phyloP scores from a whole-genome alignment of 2,113 vertebrate genomes.

The Dascyllus trimaculatus region DNA sequence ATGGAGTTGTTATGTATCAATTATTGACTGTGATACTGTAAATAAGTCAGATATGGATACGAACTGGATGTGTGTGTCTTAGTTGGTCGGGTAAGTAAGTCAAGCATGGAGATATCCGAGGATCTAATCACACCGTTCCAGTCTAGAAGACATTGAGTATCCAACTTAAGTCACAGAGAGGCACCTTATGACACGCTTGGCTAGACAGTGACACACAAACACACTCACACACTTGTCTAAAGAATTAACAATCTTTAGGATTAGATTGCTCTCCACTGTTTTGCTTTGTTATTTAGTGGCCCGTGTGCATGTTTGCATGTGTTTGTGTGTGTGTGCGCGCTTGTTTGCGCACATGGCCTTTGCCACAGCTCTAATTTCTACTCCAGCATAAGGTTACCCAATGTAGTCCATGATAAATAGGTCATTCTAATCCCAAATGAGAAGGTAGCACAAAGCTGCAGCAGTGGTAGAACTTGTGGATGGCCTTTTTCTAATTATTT shows the following conservation, averaged over 20 bases:
- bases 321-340: conserved; percentile 21
- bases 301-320: conserved; percentile 24
- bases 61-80: conserved; percentile 5
- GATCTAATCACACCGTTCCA: conserved; percentile 60
- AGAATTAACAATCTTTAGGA: background rate
- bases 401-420: conserved; percentile 70
- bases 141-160: conserved; percentile 51
- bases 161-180: conserved; percentile 27
- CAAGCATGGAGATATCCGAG: conserved; percentile 50
- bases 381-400: conserved; percentile 81
- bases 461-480: conserved; percentile 19
- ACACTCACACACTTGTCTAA: background rate
- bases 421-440: conserved; percentile 69
- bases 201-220: background rate
- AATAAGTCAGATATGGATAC: conserved; percentile 54
- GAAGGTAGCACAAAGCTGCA: conserved; percentile 52
- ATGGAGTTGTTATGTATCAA: conserved; percentile 54
- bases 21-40: conserved; percentile 57
- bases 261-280: background rate
- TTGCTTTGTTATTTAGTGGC: conserved; percentile 57
- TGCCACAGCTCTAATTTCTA: conserved; percentile 81
- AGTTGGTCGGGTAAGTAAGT: conserved; percentile 37
- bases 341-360: conserved; percentile 52
- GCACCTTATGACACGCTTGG: background rate
- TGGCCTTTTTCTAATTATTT: background rate